Base-by-base conservation (phyloP, 1,140 invertebrate genomes). In the Solen grandis region DNA sequence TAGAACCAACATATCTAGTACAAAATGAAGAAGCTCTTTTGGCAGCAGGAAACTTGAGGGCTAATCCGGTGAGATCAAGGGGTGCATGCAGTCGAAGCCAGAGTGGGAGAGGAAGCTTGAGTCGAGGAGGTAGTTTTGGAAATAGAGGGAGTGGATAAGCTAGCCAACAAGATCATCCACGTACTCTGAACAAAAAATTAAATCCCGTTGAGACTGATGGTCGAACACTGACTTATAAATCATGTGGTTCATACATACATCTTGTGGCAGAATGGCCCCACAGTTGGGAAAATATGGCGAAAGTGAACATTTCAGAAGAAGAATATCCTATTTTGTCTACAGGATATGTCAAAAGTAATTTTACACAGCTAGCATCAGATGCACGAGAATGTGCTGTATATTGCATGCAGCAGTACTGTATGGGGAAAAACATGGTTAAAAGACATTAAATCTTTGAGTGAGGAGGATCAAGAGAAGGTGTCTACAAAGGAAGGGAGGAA, bases 231-330 rank as follows among this genome's bases (percentile, higher is more conserved):
- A 74, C 60, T 5, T 85, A 76, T 59, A 60, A 55, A 66, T 79
- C 74, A n/a, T 84, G 79, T 84, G 83, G 83, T 16, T 84, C 83
- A 5, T 85, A 60, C 31, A 22, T 79, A 41, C 84, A 85, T 77
- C 25, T 85, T 1, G 46, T 85, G 1, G 46, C 55, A 36, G 63
- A 85, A 27, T 85, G 76, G 41, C 81, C 76, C 46, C 72, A 85
- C 33, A 85, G 84, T 55, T 83, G 73, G 81, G 81, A 85, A 74
- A 85, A 82, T 38, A 36, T 82, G 46, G 29, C 57, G 19, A 80
- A 72, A 52, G 72, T 82, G 29, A 70, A 84, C 25, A 57, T 76
- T 46, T 36, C 77, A 29, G 81, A 83, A 57, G 31, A 54, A 38
- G 75, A 85, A 73, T 25, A 83, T 50, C 59, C 31, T 29, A 74